Base-by-base conservation (phyloP, 2,888 invertebrate genomes). In the Eucera pruinosa region DNA sequence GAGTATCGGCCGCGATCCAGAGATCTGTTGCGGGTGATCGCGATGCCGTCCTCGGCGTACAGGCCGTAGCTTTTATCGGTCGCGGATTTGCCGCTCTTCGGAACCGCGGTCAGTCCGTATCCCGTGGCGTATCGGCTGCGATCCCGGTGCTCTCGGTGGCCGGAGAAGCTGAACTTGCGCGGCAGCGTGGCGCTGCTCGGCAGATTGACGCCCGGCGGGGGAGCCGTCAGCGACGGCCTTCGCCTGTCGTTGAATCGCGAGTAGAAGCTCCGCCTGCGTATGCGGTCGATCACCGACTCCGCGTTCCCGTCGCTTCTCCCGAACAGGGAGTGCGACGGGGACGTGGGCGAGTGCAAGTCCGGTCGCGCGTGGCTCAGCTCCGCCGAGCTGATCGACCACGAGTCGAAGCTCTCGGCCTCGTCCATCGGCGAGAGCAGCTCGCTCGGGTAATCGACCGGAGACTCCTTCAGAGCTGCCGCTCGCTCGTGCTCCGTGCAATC, bases 241-340 rank as follows among this genome's bases (percentile, higher is more conserved):
- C 96, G 96, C 90, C 96, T 95, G 89, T 97, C 97, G 90, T 98
- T 97, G 90, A 98, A 98, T 83, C 97, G 94, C 15, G 96, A 95
- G 90, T 97, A 98, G 93, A 97, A 98, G 91, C 97, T 97, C 91
- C 97, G 97, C 39, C 98, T 94, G 84, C 97, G 94, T 87, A 98
- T 98, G 87, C 98, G 94, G 89, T 98, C 98, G 62, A 96, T 95
- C 48, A 98, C 95, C 73, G 97, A 97, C 89, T 97, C 97, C 78
- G 87, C 81, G 50, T 86, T 82, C 25, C 18, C 54, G 6, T 89
- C 90, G 18, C 82, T 81, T 0, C 88, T 87, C 0, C 80, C 61
- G 20, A 83, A 88, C 54, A 87, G 85, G 2, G 89, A 87, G 18
- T 86, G 89, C 0, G 88, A 85, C 5, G 80, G 82, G 0, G 81